These are phyloP conservation scores for Hippocampus zosterae DNA, from an alignment of 2,113 vertebrate species.

Conservation along the genomic window DNA sequence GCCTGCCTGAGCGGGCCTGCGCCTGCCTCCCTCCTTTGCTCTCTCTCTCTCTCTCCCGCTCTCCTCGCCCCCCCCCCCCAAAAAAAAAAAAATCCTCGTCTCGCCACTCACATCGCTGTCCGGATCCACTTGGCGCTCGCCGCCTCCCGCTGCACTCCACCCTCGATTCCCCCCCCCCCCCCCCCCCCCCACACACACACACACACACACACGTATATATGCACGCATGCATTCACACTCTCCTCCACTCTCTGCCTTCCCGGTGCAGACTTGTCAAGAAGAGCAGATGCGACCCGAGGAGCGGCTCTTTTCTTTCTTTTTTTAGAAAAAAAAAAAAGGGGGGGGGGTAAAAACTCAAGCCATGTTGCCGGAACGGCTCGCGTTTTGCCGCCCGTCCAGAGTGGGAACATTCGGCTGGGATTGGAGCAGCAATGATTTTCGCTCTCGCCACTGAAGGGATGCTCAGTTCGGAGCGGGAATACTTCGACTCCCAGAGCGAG, in stretches of 20 bases:
- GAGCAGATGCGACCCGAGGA: constrained; percentile 32
- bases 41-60: not conserved
- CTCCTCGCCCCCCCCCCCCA: constrained; percentile 19
- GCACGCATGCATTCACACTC: not conserved
- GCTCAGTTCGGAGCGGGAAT: constrained; percentile 49
- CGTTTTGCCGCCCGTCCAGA: constrained; percentile 27
- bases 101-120: constrained; percentile 48
- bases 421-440: constrained; percentile 46
- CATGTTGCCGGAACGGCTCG: constrained; percentile 58
- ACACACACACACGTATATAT: constrained; percentile 4
- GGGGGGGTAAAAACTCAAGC: constrained; percentile 19
- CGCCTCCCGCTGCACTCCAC: constrained; percentile 37
- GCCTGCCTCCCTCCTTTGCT: constrained; percentile 6
- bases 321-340: constrained; percentile 7
- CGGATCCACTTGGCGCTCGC: constrained; percentile 48
- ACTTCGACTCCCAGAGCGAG: constrained; percentile 21
- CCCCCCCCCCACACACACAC: too few relatives aligned
- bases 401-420: constrained; percentile 39
- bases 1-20: too few relatives aligned
- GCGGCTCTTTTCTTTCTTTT: constrained; percentile 21
- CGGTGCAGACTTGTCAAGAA: constrained; percentile 45
- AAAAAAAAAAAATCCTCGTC: constrained; percentile 20
- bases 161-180: constrained; percentile 24
- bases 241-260: constrained; percentile 2
- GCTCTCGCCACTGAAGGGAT: constrained; percentile 50